These are phyloP conservation scores for Zelleria hepariella DNA, from an alignment of 2,888 invertebrate species.

Conservation along the genomic window DNA sequence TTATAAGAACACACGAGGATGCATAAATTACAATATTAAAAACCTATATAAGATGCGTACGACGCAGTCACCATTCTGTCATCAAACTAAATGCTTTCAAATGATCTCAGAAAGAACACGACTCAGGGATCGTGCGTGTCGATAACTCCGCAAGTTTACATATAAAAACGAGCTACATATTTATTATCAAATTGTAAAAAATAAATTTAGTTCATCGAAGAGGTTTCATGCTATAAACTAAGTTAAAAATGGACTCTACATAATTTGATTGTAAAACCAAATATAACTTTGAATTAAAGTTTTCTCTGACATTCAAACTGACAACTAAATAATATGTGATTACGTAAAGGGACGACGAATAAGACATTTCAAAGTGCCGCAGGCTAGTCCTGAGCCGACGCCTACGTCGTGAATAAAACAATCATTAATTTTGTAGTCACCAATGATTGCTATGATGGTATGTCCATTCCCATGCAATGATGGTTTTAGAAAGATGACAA, in stretches of 20 bases:
- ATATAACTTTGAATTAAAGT: background rate
- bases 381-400: slow-evolving; percentile 15
- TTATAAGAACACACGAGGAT: background rate
- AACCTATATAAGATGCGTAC: background rate
- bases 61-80: slow-evolving; percentile 4
- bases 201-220: background rate
- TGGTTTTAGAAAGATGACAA: no score
- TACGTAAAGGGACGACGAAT: background rate
- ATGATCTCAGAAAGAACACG: background rate
- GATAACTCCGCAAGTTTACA: slow-evolving; percentile 1
- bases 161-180: slow-evolving; percentile 12
- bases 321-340: background rate
- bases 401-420: background rate
- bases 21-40: background rate
- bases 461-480: slow-evolving; percentile 37
- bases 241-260: slow-evolving; percentile 32
- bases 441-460: slow-evolving; percentile 48
- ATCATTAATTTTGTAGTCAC: slow-evolving; percentile 22
- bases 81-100: slow-evolving; percentile 7
- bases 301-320: background rate
- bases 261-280: slow-evolving; percentile 31
- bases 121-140: background rate
- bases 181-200: slow-evolving; percentile 18
- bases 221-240: slow-evolving; percentile 8
- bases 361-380: slow-evolving; percentile 3